Base-by-base conservation (phyloP, 2,113 vertebrate species). In the Syngnathus floridae region DNA sequence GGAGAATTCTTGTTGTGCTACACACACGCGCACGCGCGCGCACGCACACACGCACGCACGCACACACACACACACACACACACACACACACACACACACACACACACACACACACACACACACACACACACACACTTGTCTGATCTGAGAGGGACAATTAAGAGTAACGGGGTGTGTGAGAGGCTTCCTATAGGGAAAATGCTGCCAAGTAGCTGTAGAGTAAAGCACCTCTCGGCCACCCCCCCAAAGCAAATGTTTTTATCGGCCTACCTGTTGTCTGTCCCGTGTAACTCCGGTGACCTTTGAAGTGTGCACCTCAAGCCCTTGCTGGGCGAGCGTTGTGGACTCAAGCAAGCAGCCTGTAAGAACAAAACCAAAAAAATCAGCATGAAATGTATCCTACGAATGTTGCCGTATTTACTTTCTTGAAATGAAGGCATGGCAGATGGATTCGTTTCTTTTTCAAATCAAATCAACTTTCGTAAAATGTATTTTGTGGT, bases 91-190 rank as follows among this genome's bases (percentile, higher is more conserved):
- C 48, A 49, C 45, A 49, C 48, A 49, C 48, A 19, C 48, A 49
- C 3, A 51, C 17, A 51, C 19, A 19, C 48, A 19, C 5, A 19
- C 17, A 21, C 48, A 51, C 48, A 10, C 17, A n/a, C 17, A 21
- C n/a, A 21, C n/a, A 21, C 49, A n/a, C n/a, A 3, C 49, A 51
- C 16, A 48, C 73, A 37, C 36, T 4, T 1, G 1, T 5, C 43
- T 36, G 16, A 35, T 19, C 56, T 68, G 68, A 61, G 55, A 52
- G 49, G 71, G 55, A 48, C 72, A 76, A 73, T 86, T 82, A 74
- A 69, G 65, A 70, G 67, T 70, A 84, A 82, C 82, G 83, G 84
- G 71, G 72, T 62, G 80, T 71, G 81, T 78, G 72, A 74, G 76
- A 65, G 52, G 57, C 46, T 21, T 69, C 36, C 65, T 72, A 68